These are phyloP conservation scores for Nysson spinosus DNA, from an alignment of 2,888 invertebrate species.

Conservation along the genomic window DNA sequence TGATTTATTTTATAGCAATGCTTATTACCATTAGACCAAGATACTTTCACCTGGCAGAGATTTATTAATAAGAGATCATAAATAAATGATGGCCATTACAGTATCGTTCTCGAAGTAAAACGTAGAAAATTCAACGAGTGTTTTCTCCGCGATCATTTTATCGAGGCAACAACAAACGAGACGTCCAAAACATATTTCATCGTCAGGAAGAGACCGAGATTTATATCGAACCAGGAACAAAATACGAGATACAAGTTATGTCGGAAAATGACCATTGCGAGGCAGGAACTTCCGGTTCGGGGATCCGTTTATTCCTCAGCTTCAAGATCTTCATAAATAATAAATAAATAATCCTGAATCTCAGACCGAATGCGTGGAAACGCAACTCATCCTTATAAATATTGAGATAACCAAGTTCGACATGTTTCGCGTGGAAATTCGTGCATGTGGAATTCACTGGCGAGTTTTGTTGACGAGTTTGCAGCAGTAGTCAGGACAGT, in stretches of 20 bases:
- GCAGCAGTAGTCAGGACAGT: neutral
- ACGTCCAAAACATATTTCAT: too few species aligned
- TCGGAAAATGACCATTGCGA: neutral
- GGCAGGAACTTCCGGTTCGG: neutral
- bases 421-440: neutral
- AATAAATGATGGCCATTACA: too few species aligned
- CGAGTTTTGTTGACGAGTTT: neutral
- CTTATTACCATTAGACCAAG: too few species aligned
- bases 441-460: neutral
- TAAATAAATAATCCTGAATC: conserved; percentile 16
- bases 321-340: conserved; percentile 40
- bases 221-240: neutral
- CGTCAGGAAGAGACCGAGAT: neutral
- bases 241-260: neutral
- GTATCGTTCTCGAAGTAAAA: too few species aligned
- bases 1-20: neutral
- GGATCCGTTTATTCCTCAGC: conserved; percentile 38
- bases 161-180: too few species aligned
- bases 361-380: conserved; percentile 25
- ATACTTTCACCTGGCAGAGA: too few species aligned
- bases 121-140: too few species aligned
- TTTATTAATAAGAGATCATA: too few species aligned
- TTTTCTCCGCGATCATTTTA: too few species aligned
- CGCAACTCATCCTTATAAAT: conserved; percentile 24
- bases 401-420: conserved; percentile 11